phyloP scores from a whole-genome alignment of 2,797 vertebrate genomes.

The Pangasius macronema region DNA sequence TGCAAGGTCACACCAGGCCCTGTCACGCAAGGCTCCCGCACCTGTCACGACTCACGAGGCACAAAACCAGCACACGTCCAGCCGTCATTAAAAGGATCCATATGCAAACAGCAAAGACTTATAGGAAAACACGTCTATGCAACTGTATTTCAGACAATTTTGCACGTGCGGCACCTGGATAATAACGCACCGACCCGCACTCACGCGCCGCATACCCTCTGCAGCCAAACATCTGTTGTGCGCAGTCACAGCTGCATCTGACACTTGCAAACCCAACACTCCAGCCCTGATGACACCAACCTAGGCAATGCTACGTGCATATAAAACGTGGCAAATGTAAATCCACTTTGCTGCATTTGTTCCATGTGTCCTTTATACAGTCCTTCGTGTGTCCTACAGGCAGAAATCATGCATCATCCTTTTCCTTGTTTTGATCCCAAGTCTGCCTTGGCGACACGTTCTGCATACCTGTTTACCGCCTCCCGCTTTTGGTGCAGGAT shows the following conservation, averaged over 20 bases:
- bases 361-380: slow-evolving; percentile 13
- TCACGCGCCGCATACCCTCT: slow-evolving; percentile 7
- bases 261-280: background rate
- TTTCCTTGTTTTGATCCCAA: background rate
- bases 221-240: slow-evolving; percentile 50
- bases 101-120: background rate
- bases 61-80: background rate
- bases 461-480: slow-evolving; percentile 61
- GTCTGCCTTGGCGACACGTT: background rate
- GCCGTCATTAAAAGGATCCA: background rate
- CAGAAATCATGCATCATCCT: background rate
- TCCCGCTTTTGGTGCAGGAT: slow-evolving; percentile 32
- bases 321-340: background rate
- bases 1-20: slow-evolving; percentile 58
- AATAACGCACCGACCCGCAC: slow-evolving; percentile 21
- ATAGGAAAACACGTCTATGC: background rate
- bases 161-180: slow-evolving; percentile 15
- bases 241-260: slow-evolving; percentile 24
- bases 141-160: background rate
- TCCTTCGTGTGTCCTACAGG: slow-evolving; percentile 42
- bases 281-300: background rate
- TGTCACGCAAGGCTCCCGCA: slow-evolving; percentile 20
- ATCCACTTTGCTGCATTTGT: background rate
- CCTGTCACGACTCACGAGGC: slow-evolving; percentile 51
- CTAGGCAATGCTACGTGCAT: background rate